Conservation (phyloP, 2,888 invertebrate species). For the Campoplex capitator region DNA sequence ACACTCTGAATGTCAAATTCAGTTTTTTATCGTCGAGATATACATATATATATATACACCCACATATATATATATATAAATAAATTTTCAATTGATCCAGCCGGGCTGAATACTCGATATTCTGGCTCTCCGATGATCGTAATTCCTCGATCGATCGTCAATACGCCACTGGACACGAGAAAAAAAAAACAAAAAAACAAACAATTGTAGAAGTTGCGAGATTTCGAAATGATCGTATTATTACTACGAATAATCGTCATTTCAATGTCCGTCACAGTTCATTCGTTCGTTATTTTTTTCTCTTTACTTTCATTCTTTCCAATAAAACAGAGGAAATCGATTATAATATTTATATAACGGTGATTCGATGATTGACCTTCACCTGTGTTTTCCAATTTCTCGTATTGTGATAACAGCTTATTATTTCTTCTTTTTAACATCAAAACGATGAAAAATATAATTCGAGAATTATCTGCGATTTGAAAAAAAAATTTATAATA, state of each 20-base stretch:
- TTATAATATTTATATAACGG: slow-evolving; percentile 26
- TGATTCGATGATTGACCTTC: not conserved
- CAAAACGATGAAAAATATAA: not conserved
- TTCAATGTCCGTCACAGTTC: slow-evolving; percentile 35
- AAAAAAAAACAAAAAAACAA: slow-evolving; percentile 5
- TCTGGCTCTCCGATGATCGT: slow-evolving; percentile 27
- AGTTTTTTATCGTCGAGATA: slow-evolving; percentile 40
- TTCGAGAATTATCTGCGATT: not conserved
- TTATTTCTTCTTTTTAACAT: not conserved
- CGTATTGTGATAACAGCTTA: not conserved
- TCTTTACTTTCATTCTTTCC: slow-evolving; percentile 45
- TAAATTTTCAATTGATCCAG: slow-evolving; percentile 23
- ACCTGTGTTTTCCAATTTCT: not conserved
- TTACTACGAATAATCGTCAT: slow-evolving; percentile 26
- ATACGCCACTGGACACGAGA: not conserved
- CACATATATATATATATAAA: not conserved
- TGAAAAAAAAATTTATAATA: not conserved
- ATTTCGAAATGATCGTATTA: slow-evolving; percentile 30
- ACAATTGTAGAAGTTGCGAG: slow-evolving; percentile 41
- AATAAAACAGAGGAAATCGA: slow-evolving; percentile 54
- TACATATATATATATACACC: slow-evolving; percentile 12
- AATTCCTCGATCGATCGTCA: not conserved
- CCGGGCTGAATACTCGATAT: slow-evolving; percentile 16
- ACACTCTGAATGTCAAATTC: slow-evolving; percentile 37
- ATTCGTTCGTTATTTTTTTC: slow-evolving; percentile 7